Evolutionary conservation across 1,140 invertebrate genomes (phyloP).

Genomic region (Trichonephila clavipes): DNA sequence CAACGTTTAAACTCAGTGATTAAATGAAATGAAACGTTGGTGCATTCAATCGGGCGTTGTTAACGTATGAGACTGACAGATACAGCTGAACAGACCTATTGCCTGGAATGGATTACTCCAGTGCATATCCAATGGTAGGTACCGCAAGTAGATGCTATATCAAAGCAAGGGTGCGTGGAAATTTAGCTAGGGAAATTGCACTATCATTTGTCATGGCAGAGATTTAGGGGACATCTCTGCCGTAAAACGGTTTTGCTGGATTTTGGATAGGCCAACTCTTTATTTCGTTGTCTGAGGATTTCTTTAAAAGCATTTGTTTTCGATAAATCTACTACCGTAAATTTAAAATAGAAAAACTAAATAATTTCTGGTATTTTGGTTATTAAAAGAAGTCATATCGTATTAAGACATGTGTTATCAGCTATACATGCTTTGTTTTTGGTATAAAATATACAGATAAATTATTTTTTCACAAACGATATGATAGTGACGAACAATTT

Average conservation of each 20-base stretch:
- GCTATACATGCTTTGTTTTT: too few species aligned
- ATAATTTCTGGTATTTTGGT: too few species aligned
- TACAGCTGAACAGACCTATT: conserved; percentile 29
- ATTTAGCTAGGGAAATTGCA: conserved; percentile 19
- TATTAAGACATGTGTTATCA: too few species aligned
- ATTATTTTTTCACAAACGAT: too few species aligned
- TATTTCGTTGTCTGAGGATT: too few species aligned
- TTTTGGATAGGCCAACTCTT: not conserved
- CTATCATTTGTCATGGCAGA: not conserved
- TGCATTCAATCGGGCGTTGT: conserved; percentile 14
- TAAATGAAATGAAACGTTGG: conserved; percentile 30
- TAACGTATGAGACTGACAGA: conserved; percentile 34
- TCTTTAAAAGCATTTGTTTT: too few species aligned
- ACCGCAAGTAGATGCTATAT: not conserved
- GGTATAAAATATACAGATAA: too few species aligned
- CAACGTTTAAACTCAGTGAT: not conserved
- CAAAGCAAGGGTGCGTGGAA: not conserved
- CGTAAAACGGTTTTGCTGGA: not conserved
- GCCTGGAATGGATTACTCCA: conserved; percentile 1
- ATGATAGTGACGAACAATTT: too few species aligned
- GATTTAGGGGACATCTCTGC: not conserved
- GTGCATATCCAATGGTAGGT: conserved; percentile 2
- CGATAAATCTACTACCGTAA: too few species aligned
- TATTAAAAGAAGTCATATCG: too few species aligned
- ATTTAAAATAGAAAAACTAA: too few species aligned